These are phyloP conservation scores for Chironomus tepperi DNA, from an alignment of 1,140 invertebrate genomes.

Conservation along the genomic window DNA sequence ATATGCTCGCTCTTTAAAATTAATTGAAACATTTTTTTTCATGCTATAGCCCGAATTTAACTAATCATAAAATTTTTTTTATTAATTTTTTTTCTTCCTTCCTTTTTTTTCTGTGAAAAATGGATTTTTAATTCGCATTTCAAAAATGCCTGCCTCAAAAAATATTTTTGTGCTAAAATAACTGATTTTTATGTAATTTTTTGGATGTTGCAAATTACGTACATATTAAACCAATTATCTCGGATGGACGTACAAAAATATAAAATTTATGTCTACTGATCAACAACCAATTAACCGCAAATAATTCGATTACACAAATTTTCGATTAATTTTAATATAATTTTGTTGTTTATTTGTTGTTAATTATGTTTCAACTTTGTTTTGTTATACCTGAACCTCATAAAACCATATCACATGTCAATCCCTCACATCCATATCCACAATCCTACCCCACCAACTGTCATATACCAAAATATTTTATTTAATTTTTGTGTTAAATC, in stretches of 20 bases:
- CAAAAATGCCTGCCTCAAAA: too few species aligned
- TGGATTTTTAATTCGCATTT: neutral
- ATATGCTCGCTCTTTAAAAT: neutral
- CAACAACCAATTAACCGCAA: slow-evolving; percentile 12
- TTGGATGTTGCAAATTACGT: neutral
- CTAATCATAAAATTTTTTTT: neutral
- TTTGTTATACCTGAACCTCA: too few species aligned
- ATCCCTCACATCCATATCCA: neutral
- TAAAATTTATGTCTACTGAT: neutral
- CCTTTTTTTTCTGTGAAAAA: neutral
- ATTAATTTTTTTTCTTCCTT: neutral
- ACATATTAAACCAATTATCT: neutral
- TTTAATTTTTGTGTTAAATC: neutral
- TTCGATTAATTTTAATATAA: neutral
- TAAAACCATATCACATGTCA: neutral
- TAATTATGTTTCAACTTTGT: neutral
- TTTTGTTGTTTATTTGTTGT: slow-evolving; percentile 1
- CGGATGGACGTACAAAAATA: neutral
- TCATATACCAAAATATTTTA: neutral
- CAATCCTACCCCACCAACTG: neutral
- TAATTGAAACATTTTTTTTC: neutral
- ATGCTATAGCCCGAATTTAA: neutral
- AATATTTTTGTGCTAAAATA: neutral
- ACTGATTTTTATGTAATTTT: neutral
- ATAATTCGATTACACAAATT: slow-evolving; percentile 9